Evolutionary conservation across 2,888 invertebrate species (phyloP), one percentile per base, ranked within the genome.

Genomic region (Chalcosyrphus nemorum): DNA sequence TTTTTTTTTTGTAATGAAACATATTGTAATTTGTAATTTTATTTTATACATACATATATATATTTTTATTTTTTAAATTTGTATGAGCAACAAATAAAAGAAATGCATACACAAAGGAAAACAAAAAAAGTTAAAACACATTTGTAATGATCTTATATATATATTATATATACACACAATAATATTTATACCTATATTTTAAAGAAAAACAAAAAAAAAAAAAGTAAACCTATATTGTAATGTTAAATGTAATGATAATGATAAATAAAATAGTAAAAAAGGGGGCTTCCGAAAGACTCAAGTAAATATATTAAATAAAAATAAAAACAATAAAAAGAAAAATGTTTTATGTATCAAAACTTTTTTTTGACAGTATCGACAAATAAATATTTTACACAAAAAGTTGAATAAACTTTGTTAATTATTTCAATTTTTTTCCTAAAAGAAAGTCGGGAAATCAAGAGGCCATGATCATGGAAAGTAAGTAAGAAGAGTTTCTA

Each of bases 361-460:
- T 50, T 72, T 61, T n/a, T 24, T 66, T 75, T 75, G 74, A 84
- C 74, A 80, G 57, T 80, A 80, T 84, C 68, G 63, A 75, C 57
- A 75, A 74, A 84, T 82, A 84, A 84, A 84, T 84, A 84, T 84
- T 84, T 84, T 84, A 80, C 80, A 84, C 74, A 65, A 75, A 70
- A 13, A 50, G 13, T 7, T 1, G n/a, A 38, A 1, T n/a, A 38
- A 38, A 13, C 4, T 3, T 38, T 38, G 24, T 24, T 24, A 4
- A 24, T 24, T 24, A 24, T 24, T 24, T 24, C 4, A 24, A 24
- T 24, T 24, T 24, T n/a, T n/a, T n/a, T n/a, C n/a, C n/a, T n/a
- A n/a, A 24, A 4, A 4, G 24, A 24, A 24, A 4, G 4, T 35
- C 35, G 35, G 3, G 11, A n/a, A 35, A 35, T n/a, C n/a, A n/a